phyloP scores from a whole-genome alignment of 53 echinoderm and acorn worm species.

The Holothuria scabra region DNA sequence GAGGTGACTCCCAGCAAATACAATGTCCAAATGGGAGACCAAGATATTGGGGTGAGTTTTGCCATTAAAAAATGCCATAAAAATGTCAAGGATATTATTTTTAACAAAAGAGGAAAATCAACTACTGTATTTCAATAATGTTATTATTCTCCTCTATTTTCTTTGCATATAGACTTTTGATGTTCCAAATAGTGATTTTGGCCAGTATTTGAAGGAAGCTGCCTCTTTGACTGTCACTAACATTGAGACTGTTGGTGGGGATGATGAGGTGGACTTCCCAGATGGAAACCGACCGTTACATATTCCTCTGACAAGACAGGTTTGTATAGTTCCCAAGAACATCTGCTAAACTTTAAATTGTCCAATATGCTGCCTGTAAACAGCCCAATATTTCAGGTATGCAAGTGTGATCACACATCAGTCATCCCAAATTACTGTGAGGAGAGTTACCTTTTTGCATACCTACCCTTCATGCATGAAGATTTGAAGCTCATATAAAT shows the following conservation, averaged over 20 bases:
- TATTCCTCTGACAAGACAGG: slow-evolving; percentile 42
- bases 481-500: too few species aligned
- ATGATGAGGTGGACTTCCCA: slow-evolving; percentile 26
- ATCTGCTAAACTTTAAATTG: too few species aligned
- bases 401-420: too few species aligned
- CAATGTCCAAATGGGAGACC: slow-evolving; percentile 76
- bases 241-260: slow-evolving; percentile 77
- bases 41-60: slow-evolving; percentile 77
- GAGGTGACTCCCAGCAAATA: slow-evolving; percentile 91
- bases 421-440: too few species aligned
- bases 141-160: background rate
- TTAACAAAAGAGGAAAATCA: too few species aligned
- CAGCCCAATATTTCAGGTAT: too few species aligned
- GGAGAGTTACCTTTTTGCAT: too few species aligned
- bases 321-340: background rate
- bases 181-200: slow-evolving; percentile 69
- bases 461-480: too few species aligned
- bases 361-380: too few species aligned
- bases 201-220: slow-evolving; percentile 73
- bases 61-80: too few species aligned
- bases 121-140: background rate
- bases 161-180: slow-evolving; percentile 84
- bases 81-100: too few species aligned
- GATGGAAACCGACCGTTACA: background rate
- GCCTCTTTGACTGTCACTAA: slow-evolving; percentile 88